Conservation (phyloP, 2,797 vertebrate species). For the Spea hammondii region DNA sequence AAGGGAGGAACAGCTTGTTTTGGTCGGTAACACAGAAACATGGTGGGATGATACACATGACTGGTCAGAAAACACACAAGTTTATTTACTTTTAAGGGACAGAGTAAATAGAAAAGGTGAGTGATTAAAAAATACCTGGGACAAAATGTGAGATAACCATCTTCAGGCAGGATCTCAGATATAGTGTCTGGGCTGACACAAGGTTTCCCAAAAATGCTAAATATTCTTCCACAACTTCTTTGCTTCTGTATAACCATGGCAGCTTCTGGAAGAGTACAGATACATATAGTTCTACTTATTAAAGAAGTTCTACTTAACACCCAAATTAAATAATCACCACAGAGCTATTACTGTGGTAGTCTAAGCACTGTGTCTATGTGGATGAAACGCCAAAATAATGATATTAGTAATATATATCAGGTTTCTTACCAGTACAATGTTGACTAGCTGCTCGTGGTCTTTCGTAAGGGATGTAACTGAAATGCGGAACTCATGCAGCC, state of each 20-base stretch:
- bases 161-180: slow-evolving; percentile 82
- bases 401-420: too few relatives aligned
- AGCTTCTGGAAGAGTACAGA: slow-evolving; percentile 69
- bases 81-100: too few relatives aligned
- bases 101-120: neutral
- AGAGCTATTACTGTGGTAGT: too few relatives aligned
- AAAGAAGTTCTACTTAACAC: neutral
- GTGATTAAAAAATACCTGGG: slow-evolving; percentile 66
- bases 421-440: slow-evolving; percentile 77
- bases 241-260: slow-evolving; percentile 83
- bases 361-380: too few relatives aligned
- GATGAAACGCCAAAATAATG: too few relatives aligned
- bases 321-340: neutral
- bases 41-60: too few relatives aligned
- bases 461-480: slow-evolving; percentile 82
- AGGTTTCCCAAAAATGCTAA: slow-evolving; percentile 89
- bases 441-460: slow-evolving; percentile 88
- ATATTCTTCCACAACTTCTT: slow-evolving; percentile 87
- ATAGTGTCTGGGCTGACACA: slow-evolving; percentile 95
- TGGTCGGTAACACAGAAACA: too few relatives aligned
- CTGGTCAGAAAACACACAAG: too few relatives aligned
- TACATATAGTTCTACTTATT: neutral
- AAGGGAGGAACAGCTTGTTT: too few relatives aligned
- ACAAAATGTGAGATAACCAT: slow-evolving; percentile 85
- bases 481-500: slow-evolving; percentile 86